A percentile compares a stretch with the other conserved stretches of the same genome.
Conservation (phyloP, 1,140 invertebrate genomes). For the Campoletis sonorensis region DNA sequence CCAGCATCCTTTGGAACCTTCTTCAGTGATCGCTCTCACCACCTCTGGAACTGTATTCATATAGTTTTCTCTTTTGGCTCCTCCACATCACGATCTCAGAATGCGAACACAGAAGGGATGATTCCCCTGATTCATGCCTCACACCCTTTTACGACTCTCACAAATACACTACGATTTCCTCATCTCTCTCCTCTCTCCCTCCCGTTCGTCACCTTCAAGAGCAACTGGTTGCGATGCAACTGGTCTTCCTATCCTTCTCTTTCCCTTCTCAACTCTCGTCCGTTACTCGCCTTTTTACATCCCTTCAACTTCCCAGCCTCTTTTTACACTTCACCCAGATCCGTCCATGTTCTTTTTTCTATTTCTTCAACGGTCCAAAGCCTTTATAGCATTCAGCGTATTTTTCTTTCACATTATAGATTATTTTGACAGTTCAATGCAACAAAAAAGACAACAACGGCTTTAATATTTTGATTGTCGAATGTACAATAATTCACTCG, state of each 20-base stretch:
- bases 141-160: neutral
- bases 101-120: constrained; percentile 27
- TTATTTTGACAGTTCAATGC: neutral
- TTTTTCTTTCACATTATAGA: neutral
- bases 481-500: too few species aligned
- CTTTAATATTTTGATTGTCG: too few species aligned
- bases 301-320: neutral
- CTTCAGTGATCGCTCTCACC: neutral
- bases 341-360: constrained; percentile 20
- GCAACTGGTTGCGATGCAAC: constrained; percentile 69
- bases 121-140: constrained; percentile 48
- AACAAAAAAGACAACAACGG: too few species aligned
- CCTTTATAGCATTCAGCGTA: neutral
- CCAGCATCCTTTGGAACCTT: neutral
- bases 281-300: neutral
- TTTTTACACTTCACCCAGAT: constrained; percentile 12
- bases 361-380: neutral
- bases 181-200: neutral
- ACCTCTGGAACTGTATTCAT: neutral
- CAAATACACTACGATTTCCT: constrained; percentile 10
- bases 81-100: neutral
- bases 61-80: constrained; percentile 2
- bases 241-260: constrained; percentile 50
- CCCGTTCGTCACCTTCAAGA: constrained; percentile 35
- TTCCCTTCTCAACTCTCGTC: neutral